These are phyloP conservation scores for Torymus auratus DNA, from an alignment of 2,888 invertebrate species.

Conservation along the genomic window DNA sequence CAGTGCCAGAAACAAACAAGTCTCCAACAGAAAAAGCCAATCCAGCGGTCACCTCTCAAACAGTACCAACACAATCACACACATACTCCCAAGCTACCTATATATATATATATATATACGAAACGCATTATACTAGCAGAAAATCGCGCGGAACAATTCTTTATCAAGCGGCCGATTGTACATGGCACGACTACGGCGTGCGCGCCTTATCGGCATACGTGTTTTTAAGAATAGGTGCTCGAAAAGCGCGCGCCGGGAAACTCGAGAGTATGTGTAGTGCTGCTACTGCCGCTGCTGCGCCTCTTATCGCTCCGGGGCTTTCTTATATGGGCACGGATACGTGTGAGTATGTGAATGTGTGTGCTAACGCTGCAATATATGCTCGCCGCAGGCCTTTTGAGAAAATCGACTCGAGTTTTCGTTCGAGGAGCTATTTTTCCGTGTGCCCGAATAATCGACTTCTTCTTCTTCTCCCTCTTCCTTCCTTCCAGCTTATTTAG, in stretches of 20 bases:
- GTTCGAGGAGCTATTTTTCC: too few species aligned
- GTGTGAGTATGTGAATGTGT: neutral
- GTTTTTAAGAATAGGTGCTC: constrained; percentile 39
- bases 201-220: constrained; percentile 22
- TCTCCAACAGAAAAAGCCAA: too few species aligned
- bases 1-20: too few species aligned
- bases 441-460: neutral
- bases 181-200: neutral
- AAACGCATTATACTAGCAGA: too few species aligned
- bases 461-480: neutral
- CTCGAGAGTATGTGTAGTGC: neutral
- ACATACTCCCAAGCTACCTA: too few species aligned
- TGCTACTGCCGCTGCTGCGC: neutral
- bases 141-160: too few species aligned
- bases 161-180: neutral
- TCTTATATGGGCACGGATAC: neutral
- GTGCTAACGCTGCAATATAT: constrained; percentile 26
- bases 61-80: too few species aligned
- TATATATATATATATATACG: too few species aligned
- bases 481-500: too few species aligned
- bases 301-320: constrained; percentile 35
- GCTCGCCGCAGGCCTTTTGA: neutral
- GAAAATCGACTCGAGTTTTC: neutral
- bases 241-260: constrained; percentile 27
- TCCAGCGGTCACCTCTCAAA: too few species aligned